Conservation (phyloP, 2,113 vertebrate genomes). For the Cichladusa arquata region DNA sequence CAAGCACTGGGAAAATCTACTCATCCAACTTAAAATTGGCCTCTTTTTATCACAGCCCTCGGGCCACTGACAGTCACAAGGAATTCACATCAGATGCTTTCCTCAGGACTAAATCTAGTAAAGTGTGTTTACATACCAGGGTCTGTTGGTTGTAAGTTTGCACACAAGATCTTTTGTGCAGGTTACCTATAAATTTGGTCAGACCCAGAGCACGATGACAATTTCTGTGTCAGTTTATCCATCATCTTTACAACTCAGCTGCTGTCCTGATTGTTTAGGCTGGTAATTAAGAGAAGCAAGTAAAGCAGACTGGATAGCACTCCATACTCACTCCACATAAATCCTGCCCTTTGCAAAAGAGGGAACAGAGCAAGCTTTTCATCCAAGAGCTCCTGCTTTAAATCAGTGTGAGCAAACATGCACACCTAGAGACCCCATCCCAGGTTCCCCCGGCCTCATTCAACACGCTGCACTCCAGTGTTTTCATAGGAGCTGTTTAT, state of each 20-base stretch:
- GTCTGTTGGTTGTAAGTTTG: neutral
- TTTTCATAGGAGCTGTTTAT: neutral
- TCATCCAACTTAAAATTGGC: neutral
- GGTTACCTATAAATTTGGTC: neutral
- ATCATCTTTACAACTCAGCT: neutral
- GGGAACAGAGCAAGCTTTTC: neutral
- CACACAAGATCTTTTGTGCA: neutral
- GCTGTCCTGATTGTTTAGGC: neutral
- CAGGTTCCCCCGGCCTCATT: neutral
- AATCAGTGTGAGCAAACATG: neutral
- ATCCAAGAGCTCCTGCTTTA: neutral
- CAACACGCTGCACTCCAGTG: neutral
- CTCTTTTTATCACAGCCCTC: neutral
- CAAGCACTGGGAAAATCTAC: fast-evolving
- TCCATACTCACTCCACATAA: neutral
- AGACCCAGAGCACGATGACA: neutral
- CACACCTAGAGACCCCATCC: neutral
- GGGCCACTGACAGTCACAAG: neutral
- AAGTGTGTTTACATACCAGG: neutral
- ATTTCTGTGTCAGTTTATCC: neutral
- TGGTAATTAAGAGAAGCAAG: neutral
- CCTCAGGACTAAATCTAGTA: neutral
- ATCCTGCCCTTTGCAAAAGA: neutral
- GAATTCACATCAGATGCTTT: neutral
- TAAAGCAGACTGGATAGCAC: neutral